Base-by-base conservation (phyloP, 1,140 invertebrate species). In the Aphelinus certus region DNA sequence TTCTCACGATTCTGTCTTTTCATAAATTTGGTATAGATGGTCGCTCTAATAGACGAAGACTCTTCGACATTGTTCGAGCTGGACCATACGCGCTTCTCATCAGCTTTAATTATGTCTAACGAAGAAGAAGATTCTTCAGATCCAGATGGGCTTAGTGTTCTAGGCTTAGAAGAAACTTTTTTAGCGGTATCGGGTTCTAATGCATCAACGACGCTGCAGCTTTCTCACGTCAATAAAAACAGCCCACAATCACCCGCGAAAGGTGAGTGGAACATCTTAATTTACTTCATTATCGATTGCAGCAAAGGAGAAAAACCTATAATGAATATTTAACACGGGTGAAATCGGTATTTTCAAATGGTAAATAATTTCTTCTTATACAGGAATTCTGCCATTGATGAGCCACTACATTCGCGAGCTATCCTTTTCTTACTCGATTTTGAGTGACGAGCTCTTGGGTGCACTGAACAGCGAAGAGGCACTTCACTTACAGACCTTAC, bases 401-500 rank as follows among this genome's bases (percentile, higher is more conserved):
- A 83, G 73, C 26, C 71, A 83, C 42, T 86, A 81, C 60, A 78
- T 88, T 3, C 82, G 83, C 48, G 87, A 88, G 76, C 63, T 88
- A 3, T 86, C 85, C 1, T 43, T 88, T 1, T 82, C 83, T 1
- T 87, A 86, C 74, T 83, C 84, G 1, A 66, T 84, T 0, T 68
- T 88, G 1, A 87, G 81, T 61, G 85, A 88, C 42, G 83, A 87
- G 26, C 76, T 88, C 1, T 71, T 88, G 0, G 77, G 77, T 10
- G 81, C 82, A 3, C 73, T 88, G 3, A 79, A 81, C 47, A 70
- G 78, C 10, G 66, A 81, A 2, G 73, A 83, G 45, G 74, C 80
- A 6, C 55, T 81, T 3, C 76, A 73, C 42, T 75, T 88, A 43
- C 78, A 86, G 69, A 86, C 82, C 0, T 60, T 88, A n/a, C 76